Conservation (phyloP, 2,113 vertebrate genomes). For the human (Homo sapiens) region GRCh38 chr5:76335001-76335500, state of each 20-base stretch:
- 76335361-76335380: background rate
- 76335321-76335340: background rate
- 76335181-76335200: background rate
- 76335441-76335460: no score
- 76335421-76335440: no score
- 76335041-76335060: background rate
- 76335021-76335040: background rate
- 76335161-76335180: background rate
- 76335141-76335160: background rate
- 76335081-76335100: background rate
- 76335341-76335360: background rate
- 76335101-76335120: background rate
- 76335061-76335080: background rate
- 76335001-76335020: background rate
- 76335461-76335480: no score
- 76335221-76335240: background rate
- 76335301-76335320: background rate
- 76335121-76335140: background rate
- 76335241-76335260: background rate
- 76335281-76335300: background rate
- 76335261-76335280: background rate
- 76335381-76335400: background rate
- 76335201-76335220: background rate
- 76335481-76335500: no score
- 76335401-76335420: background rate